A percentile compares a stretch with the other conserved stretches of the same genome.
phyloP scores from a whole-genome alignment of 2,888 invertebrate species.

The Ctenicera cuprea region DNA sequence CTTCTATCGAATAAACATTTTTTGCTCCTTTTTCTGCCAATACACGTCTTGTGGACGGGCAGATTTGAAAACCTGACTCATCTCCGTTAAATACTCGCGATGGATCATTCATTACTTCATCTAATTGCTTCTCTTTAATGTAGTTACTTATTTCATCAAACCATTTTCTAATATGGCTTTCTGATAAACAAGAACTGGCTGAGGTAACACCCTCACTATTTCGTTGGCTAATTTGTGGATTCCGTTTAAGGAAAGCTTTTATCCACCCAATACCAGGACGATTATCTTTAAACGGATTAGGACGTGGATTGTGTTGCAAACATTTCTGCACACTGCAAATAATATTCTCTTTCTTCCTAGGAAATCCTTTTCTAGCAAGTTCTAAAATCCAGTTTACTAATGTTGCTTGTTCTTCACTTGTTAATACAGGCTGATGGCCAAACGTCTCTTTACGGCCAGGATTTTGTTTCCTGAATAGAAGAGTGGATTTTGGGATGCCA shows the following conservation, averaged over 20 bases:
- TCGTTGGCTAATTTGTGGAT: conserved; percentile 54
- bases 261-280: conserved; percentile 59
- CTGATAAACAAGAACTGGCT: conserved; percentile 55
- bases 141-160: conserved; percentile 52
- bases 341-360: neutral
- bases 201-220: conserved; percentile 60
- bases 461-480: neutral
- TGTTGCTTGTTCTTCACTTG: neutral
- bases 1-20: conserved; percentile 5
- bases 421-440: neutral
- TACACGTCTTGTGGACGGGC: neutral
- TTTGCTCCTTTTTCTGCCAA: conserved; percentile 2
- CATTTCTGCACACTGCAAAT: neutral
- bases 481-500: neutral
- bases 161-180: conserved; percentile 58
- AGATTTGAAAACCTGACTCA: conserved; percentile 1
- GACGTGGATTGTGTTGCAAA: neutral
- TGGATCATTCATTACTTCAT: neutral
- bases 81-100: neutral
- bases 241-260: conserved; percentile 57
- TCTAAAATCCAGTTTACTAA: neutral
- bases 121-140: conserved; percentile 20
- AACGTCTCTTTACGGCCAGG: neutral
- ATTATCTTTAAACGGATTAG: conserved; percentile 41
- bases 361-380: too few species aligned